These are phyloP conservation scores for Bostrychus sinensis DNA, from an alignment of 2,113 vertebrate genomes.

Conservation along the genomic window DNA sequence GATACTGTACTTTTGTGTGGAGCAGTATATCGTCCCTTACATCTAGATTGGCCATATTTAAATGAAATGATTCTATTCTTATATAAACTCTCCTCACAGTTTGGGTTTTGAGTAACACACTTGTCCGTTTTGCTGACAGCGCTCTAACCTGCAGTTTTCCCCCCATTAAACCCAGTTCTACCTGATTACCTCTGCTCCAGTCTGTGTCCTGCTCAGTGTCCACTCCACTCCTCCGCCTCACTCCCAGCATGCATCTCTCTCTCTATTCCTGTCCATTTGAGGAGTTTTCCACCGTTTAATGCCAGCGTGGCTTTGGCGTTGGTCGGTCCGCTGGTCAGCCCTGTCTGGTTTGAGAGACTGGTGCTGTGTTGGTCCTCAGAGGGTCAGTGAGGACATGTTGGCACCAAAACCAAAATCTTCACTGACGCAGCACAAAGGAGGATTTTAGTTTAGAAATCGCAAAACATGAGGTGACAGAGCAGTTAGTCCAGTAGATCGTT, in stretches of 20 bases:
- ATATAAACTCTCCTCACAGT: not conserved
- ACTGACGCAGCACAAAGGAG: conserved; percentile 56
- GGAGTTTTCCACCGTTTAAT: conserved; percentile 26
- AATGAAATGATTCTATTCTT: no score
- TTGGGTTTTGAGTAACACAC: conserved; percentile 6
- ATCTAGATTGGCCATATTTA: no score
- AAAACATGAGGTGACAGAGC: conserved; percentile 11
- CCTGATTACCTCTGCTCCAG: conserved; percentile 25
- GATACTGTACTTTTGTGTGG: no score
- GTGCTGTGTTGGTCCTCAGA: conserved; percentile 40
- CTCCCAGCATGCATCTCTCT: conserved; percentile 15
- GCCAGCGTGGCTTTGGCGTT: conserved; percentile 65
- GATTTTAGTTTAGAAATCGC: conserved; percentile 12
- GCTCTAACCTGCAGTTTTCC: not conserved
- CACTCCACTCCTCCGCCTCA: not conserved
- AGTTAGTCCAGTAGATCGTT: not conserved
- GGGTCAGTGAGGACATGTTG: conserved; percentile 63
- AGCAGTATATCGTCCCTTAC: no score
- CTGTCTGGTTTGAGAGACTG: conserved; percentile 37
- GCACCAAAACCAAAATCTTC: conserved; percentile 45
- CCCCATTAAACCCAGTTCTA: conserved; percentile 13
- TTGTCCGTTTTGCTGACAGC: conserved; percentile 3
- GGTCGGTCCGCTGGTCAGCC: not conserved
- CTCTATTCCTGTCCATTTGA: conserved; percentile 28
- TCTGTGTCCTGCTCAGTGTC: not conserved